These are phyloP conservation scores for Tyrophagus putrescentiae DNA, from an alignment of 1,140 invertebrate genomes.

Conservation along the genomic window DNA sequence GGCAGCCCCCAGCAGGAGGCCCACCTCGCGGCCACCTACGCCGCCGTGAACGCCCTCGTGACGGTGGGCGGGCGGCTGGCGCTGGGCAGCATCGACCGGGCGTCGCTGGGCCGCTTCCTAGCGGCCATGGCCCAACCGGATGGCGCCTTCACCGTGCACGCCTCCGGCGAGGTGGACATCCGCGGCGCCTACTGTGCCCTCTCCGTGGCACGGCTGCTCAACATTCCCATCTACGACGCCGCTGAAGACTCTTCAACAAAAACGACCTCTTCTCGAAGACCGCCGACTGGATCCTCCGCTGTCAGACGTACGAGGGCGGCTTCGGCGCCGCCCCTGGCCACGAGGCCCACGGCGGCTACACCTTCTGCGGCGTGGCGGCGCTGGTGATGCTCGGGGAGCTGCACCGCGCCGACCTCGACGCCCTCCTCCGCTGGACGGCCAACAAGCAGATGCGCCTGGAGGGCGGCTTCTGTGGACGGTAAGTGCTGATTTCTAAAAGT, in stretches of 20 bases:
- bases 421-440: slow-evolving; percentile 44
- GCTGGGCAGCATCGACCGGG: slow-evolving; percentile 62
- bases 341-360: slow-evolving; percentile 96
- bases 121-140: slow-evolving; percentile 57
- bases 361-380: slow-evolving; percentile 85
- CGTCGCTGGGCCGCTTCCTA: slow-evolving; percentile 57
- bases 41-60: slow-evolving; percentile 78
- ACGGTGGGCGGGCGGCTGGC: slow-evolving; percentile 74
- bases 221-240: slow-evolving; percentile 38
- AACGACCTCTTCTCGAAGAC: slow-evolving; percentile 64
- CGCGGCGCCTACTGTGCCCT: slow-evolving; percentile 82
- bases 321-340: slow-evolving; percentile 83
- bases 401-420: slow-evolving; percentile 58
- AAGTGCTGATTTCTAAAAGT: not conserved
- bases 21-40: slow-evolving; percentile 92
- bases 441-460: slow-evolving; percentile 36
- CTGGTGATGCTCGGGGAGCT: slow-evolving; percentile 63
- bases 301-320: slow-evolving; percentile 83
- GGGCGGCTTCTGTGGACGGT: slow-evolving; percentile 43
- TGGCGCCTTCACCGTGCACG: slow-evolving; percentile 79
- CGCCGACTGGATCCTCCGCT: slow-evolving; percentile 66
- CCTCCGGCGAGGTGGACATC: slow-evolving; percentile 86
- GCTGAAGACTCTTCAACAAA: slow-evolving; percentile 26
- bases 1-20: slow-evolving; percentile 79
- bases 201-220: slow-evolving; percentile 70